A percentile compares a stretch with the other conserved stretches of the same genome.
phyloP scores from a whole-genome alignment of 2,888 invertebrate genomes.

The Diachrysia chrysitis region DNA sequence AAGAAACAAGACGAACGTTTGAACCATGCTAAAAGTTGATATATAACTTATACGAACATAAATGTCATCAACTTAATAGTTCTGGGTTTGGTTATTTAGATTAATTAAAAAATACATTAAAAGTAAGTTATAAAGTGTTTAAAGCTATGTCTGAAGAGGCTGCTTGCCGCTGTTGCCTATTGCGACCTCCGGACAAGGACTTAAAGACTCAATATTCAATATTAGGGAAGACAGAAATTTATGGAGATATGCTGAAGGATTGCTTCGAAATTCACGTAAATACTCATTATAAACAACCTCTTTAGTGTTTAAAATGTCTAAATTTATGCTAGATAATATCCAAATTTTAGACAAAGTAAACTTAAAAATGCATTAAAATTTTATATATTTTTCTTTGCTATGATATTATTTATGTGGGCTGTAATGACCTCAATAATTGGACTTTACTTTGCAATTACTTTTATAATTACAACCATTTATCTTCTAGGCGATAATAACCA shows the following conservation, averaged over 20 bases:
- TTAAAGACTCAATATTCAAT: slow-evolving; percentile 71
- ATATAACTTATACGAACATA: not conserved
- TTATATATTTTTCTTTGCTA: not conserved
- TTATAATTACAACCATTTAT: not conserved
- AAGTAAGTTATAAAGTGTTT: not conserved
- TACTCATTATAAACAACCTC: slow-evolving; percentile 17
- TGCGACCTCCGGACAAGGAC: slow-evolving; percentile 78
- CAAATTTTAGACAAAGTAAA: not conserved
- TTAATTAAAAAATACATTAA: slow-evolving; percentile 7
- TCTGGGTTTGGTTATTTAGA: slow-evolving; percentile 2
- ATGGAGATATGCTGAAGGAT: slow-evolving; percentile 81
- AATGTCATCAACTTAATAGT: slow-evolving; percentile 34
- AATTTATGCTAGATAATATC: not conserved
- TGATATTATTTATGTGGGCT: not conserved
- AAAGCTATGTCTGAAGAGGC: slow-evolving; percentile 65
- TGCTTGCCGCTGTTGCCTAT: slow-evolving; percentile 77
- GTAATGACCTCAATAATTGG: not conserved
- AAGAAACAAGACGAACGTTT: slow-evolving; percentile 1
- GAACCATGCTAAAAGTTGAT: not conserved
- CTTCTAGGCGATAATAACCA: not conserved
- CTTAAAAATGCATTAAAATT: not conserved
- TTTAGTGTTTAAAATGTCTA: not conserved
- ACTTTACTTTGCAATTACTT: not conserved
- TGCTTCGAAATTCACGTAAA: slow-evolving; percentile 84
- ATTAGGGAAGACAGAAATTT: slow-evolving; percentile 76